phyloP scores from a whole-genome alignment of 2,888 invertebrate genomes.

The Odiellus spinosus region DNA sequence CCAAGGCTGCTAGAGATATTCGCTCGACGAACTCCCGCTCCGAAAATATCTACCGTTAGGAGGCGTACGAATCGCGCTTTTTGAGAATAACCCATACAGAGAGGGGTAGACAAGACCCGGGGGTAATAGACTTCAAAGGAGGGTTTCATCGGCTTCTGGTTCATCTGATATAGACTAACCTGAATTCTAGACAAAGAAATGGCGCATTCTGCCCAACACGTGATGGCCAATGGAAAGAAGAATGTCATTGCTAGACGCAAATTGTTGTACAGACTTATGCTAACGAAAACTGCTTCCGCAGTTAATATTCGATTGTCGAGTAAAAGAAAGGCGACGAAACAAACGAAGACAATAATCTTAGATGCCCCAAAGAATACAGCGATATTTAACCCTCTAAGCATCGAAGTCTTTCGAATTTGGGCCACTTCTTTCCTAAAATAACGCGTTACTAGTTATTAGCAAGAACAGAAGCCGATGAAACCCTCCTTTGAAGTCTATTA shows the following conservation, averaged over 20 bases:
- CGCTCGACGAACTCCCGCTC: no score
- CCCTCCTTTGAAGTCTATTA: no score
- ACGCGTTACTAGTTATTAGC: no score
- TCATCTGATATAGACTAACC: no score
- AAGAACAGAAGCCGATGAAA: no score
- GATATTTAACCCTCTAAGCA: slow-evolving; percentile 41
- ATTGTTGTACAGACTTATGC: slow-evolving; percentile 73
- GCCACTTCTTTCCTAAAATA: slow-evolving; percentile 49
- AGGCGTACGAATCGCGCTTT: no score
- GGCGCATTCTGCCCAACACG: slow-evolving; percentile 56
- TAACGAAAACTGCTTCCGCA: slow-evolving; percentile 58
- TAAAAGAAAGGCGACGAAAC: slow-evolving; percentile 52
- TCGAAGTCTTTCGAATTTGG: slow-evolving; percentile 45
- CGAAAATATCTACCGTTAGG: no score
- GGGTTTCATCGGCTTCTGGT: no score
- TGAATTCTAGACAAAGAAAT: slow-evolving; percentile 56
- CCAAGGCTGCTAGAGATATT: no score
- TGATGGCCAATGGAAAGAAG: slow-evolving; percentile 68
- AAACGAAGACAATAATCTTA: slow-evolving; percentile 62
- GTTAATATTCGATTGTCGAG: slow-evolving; percentile 44
- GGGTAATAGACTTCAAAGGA: no score
- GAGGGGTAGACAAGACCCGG: no score
- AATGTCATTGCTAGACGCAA: slow-evolving; percentile 59
- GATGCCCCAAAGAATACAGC: slow-evolving; percentile 54
- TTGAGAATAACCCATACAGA: no score